phyloP scores from a whole-genome alignment of 2,797 vertebrate species.

The Xerus rutilus region DNA sequence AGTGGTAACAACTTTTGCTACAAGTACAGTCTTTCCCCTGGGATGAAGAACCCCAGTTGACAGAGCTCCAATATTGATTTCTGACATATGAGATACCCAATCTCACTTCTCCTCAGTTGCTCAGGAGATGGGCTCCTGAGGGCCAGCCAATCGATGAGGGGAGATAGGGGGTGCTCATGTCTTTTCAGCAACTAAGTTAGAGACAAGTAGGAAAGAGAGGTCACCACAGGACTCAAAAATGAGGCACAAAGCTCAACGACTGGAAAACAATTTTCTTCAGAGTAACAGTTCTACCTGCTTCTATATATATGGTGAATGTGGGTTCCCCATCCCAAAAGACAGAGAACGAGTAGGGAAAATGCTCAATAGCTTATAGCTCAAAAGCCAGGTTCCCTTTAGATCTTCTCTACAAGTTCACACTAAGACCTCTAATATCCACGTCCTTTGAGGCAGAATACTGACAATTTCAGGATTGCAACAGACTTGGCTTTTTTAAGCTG shows the following conservation, averaged over 20 bases:
- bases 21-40: background rate
- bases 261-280: background rate
- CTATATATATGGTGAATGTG: background rate
- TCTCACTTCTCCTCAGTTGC: background rate
- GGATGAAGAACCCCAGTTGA: background rate
- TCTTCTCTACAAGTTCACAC: background rate
- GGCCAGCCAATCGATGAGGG: background rate
- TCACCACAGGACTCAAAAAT: background rate
- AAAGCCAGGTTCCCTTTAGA: background rate
- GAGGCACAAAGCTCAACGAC: background rate
- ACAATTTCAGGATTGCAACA: background rate
- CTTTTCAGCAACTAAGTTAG: background rate
- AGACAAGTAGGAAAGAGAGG: background rate
- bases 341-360: background rate
- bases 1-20: background rate
- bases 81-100: constrained; percentile 15
- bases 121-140: background rate
- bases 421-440: background rate
- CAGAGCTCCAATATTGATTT: background rate
- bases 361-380: background rate
- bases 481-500: constrained; percentile 34
- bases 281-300: background rate
- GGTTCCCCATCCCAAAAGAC: background rate
- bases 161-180: background rate
- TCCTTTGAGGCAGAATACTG: constrained; percentile 4